phyloP scores from a whole-genome alignment of 2,113 vertebrate genomes.

The Sminthopsis crassicaudata region DNA sequence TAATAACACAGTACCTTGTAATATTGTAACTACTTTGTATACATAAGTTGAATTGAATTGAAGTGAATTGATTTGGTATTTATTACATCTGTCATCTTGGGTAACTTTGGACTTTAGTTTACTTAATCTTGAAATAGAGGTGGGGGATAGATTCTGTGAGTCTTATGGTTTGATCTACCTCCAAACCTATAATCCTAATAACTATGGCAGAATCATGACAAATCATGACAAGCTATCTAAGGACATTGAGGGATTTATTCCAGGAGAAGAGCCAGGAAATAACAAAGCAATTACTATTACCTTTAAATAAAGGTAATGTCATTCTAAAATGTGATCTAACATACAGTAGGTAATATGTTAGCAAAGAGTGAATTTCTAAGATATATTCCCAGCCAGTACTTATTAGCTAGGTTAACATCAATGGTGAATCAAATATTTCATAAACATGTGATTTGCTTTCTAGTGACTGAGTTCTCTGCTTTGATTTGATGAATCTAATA shows the following conservation, averaged over 20 bases:
- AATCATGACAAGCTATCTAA: neutral
- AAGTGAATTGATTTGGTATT: neutral
- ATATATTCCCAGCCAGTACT: neutral
- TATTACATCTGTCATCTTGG: neutral
- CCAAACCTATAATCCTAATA: neutral
- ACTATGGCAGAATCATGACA: slow-evolving; percentile 16
- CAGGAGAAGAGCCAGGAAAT: neutral
- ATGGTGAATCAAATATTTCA: neutral
- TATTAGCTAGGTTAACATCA: neutral
- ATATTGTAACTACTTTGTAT: neutral
- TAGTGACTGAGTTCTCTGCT: neutral
- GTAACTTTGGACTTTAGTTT: neutral
- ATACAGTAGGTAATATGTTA: neutral
- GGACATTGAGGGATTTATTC: neutral
- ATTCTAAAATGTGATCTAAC: slow-evolving; percentile 21
- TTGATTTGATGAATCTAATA: neutral
- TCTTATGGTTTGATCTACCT: neutral
- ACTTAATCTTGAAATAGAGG: neutral
- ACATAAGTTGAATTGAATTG: neutral
- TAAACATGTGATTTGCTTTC: neutral
- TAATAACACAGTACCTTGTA: too few relatives aligned
- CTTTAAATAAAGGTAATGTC: neutral
- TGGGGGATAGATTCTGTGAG: neutral
- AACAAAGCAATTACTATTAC: neutral
- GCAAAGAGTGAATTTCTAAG: neutral